phyloP scores from a whole-genome alignment of 1,140 invertebrate species.

The Cyclina sinensis region DNA sequence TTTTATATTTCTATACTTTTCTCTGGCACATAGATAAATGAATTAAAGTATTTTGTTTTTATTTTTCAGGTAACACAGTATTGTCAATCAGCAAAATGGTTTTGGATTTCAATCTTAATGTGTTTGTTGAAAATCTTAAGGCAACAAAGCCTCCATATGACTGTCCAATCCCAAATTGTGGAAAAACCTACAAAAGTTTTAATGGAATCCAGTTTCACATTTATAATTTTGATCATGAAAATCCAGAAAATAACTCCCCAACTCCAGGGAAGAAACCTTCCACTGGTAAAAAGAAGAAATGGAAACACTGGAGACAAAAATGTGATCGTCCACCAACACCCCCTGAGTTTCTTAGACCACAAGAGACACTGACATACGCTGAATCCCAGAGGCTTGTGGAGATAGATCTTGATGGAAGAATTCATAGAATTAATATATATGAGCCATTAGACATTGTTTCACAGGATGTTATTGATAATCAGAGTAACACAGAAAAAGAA shows the following conservation, averaged over 20 bases:
- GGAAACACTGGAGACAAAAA: slow-evolving; percentile 81
- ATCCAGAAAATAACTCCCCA: slow-evolving; percentile 82
- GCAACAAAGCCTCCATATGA: slow-evolving; percentile 94
- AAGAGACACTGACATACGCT: slow-evolving; percentile 90
- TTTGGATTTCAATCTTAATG: slow-evolving; percentile 93
- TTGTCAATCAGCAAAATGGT: slow-evolving; percentile 88
- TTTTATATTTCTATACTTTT: too few relatives aligned
- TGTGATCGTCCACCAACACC: slow-evolving; percentile 85
- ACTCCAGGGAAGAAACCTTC: slow-evolving; percentile 74
- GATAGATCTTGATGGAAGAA: slow-evolving; percentile 92
- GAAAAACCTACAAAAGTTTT: slow-evolving; percentile 94
- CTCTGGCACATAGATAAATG: too few relatives aligned
- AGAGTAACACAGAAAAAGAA: slow-evolving; percentile 85
- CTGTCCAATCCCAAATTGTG: slow-evolving; percentile 94
- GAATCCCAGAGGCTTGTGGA: slow-evolving; percentile 94
- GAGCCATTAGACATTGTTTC: slow-evolving; percentile 87
- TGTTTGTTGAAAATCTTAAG: slow-evolving; percentile 93
- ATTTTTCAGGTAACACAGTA: neutral
- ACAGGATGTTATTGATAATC: slow-evolving; percentile 86
- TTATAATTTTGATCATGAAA: slow-evolving; percentile 93
- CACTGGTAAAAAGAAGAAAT: slow-evolving; percentile 78
- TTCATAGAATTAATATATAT: slow-evolving; percentile 87
- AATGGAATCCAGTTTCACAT: slow-evolving; percentile 95
- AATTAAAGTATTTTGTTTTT: neutral
- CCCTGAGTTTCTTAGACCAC: slow-evolving; percentile 83